Base-by-base conservation (phyloP, 2,113 vertebrate species). In the Rhizomys pruinosus region DNA sequence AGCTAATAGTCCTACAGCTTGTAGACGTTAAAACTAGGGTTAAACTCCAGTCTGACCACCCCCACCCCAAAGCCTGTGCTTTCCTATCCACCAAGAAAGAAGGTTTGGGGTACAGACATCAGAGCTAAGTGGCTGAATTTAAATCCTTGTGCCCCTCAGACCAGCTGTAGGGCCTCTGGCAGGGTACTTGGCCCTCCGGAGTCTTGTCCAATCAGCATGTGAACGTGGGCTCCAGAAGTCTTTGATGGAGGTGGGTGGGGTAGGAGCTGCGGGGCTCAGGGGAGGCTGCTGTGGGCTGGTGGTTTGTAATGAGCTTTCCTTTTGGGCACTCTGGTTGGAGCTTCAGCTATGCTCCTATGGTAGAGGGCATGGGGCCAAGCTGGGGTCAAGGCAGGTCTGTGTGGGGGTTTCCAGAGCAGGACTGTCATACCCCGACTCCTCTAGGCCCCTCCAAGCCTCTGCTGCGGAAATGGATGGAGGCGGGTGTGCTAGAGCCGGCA, bases 241-340 rank as follows among this genome's bases (percentile, higher is more conserved):
- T 32, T 8, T 17, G 23, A 73, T 5, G n/a, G n/a, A n/a, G n/a
- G n/a, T n/a, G n/a, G n/a, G 0, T 12, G 2, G 0, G 3, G 82
- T 0, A 55, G 79, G 69, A 66, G 59, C n/a, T 32, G 2, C 17
- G 6, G 42, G 0, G 1, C 4, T 17, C 69, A 32, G 0, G 37
- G 7, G 71, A 47, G n/a, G 57, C 52, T 0, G 1, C 42, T 63
- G 69, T 19, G 4, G 25, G n/a, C 19, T 0, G 12, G 57, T 52
- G 25, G 7, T 20, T 7, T 61, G 27, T 79, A 27, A 6, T 1
- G 66, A 74, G 4, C 95, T 98, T 97, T 98, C 98, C 98, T 64
- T 98, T 98, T 98, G 98, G 98, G 99, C 98, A 98, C 98, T 97
- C 98, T 97, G 98, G 98, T 98, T 98, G 98, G 97, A 98, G 98